phyloP scores from a whole-genome alignment of 2,113 vertebrate genomes.

The Sminthopsis crassicaudata region DNA sequence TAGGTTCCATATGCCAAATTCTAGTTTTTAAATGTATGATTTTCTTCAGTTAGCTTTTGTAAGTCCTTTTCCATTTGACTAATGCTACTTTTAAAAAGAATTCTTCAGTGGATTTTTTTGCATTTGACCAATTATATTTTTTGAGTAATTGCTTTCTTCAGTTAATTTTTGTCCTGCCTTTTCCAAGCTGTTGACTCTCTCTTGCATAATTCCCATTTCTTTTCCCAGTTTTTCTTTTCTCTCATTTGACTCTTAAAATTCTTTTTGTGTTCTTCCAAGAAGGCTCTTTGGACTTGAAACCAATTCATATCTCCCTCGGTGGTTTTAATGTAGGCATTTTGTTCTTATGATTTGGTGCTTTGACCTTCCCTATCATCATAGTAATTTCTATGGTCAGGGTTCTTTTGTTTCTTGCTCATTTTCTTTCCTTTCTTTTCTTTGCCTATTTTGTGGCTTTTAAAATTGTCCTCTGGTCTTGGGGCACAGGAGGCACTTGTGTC shows the following conservation, averaged over 20 bases:
- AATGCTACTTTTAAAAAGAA: too few relatives aligned
- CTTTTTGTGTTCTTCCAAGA: background rate
- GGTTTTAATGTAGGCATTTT: background rate
- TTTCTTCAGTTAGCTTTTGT: too few relatives aligned
- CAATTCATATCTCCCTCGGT: background rate
- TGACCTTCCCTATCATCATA: background rate
- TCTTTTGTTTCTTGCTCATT: background rate
- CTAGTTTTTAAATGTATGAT: too few relatives aligned
- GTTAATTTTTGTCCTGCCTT: too few relatives aligned
- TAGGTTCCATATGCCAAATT: too few relatives aligned
- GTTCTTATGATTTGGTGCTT: background rate
- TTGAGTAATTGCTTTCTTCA: background rate
- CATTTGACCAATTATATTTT: background rate
- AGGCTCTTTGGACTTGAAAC: background rate
- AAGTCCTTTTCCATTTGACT: too few relatives aligned
- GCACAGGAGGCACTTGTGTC: too few relatives aligned
- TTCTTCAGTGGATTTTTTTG: too few relatives aligned
- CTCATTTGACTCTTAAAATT: background rate
- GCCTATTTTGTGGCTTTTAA: background rate
- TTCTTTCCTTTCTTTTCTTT: too few relatives aligned
- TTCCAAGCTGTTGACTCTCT: background rate
- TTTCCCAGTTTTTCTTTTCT: background rate
- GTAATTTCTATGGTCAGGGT: background rate
- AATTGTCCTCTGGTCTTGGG: background rate
- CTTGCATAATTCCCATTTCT: background rate